These are phyloP conservation scores for Caenorhabditis briggsae DNA, from an alignment of 1,140 invertebrate species.

Conservation along the genomic window DNA sequence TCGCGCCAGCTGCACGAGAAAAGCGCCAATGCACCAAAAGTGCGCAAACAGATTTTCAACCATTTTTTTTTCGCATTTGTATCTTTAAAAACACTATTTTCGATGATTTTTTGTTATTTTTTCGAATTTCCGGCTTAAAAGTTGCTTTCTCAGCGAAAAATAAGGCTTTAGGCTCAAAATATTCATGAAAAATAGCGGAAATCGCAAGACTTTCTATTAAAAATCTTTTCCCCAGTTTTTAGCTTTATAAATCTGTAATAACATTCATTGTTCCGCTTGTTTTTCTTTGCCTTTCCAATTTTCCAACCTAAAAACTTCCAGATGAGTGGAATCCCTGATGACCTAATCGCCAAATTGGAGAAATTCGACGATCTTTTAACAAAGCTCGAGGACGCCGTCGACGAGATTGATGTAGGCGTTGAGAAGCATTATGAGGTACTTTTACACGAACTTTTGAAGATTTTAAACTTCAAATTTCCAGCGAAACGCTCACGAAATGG, in stretches of 20 bases:
- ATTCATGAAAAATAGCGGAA: no score
- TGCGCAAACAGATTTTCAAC: no score
- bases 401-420: slow-evolving; percentile 14
- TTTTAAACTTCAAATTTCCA: neutral
- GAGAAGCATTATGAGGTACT: slow-evolving; percentile 41
- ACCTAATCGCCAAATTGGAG: neutral
- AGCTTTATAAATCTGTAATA: no score
- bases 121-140: no score
- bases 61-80: no score
- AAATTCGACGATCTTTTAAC: slow-evolving; percentile 25
- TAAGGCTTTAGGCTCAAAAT: no score
- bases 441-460: neutral
- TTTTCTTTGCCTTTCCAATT: neutral
- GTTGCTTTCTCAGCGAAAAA: no score
- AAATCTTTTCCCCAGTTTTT: no score
- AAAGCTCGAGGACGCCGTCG: slow-evolving; percentile 33
- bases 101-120: no score
- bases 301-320: neutral
- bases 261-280: neutral
- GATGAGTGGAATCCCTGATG: neutral
- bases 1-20: neutral
- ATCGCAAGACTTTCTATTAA: no score
- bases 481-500: slow-evolving; percentile 33
- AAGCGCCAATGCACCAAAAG: neutral
- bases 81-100: no score